Base-by-base conservation (phyloP, 2,888 invertebrate genomes). In the Scotopteryx bipunctaria region DNA sequence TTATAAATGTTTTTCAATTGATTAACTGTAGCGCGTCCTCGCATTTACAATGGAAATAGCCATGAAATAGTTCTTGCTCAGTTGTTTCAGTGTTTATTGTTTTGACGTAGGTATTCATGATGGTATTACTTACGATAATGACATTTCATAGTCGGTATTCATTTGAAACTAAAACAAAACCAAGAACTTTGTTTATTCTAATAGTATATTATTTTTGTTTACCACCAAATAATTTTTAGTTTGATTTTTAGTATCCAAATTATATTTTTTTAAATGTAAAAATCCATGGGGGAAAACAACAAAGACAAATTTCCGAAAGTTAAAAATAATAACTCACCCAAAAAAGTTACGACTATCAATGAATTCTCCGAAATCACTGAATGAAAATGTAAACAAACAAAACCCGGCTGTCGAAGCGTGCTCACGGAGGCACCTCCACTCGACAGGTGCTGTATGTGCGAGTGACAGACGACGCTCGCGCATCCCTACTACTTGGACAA, bases 401-500 rank as follows among this genome's bases (percentile, higher is more conserved):
- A 16, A 16, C 23, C n/a, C 46, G 38, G 45, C 45, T 37, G 27
- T 19, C 2, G 3, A 11, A 5, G 11, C 19, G 13, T 36, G 40
- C 29, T 16, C 37, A 33, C 27, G 31, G 38, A 40, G 23, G 11
- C 44, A 56, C 55, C 17, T 40, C 43, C 35, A 23, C 15, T 41
- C 47, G 42, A 36, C 56, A 47, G 57, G 59, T 58, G 61, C 49
- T 21, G 44, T 57, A 55, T 56, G 54, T 62, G 69, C 64, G 66
- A 64, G 45, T 59, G 53, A 54, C 54, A 57, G 57, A 62, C 66
- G 63, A 63, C 69, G 65, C 66, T 51, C 56, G 69, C 66, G 64
- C 68, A 63, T 65, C 67, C 69, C 67, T 67, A 64, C 44, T 42
- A 37, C 46, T n/a, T 23, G 14, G 9, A 31, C 37, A 23, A 15